phyloP scores from a whole-genome alignment of 1,140 invertebrate genomes.

The Lepidurus packardi region DNA sequence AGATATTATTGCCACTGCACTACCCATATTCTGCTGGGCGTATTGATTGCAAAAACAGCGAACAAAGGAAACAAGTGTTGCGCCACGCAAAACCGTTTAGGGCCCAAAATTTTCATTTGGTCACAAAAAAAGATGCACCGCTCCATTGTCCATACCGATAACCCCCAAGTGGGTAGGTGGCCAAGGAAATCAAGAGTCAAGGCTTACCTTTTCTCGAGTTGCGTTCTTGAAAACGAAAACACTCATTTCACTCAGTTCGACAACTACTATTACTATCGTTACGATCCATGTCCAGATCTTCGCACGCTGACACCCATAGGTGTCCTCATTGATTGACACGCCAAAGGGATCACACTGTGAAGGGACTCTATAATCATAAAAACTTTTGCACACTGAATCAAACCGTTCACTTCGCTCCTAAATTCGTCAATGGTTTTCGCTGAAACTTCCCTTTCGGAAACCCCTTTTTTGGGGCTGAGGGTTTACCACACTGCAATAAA shows the following conservation, averaged over 20 bases:
- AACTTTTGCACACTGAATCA: conserved; percentile 1
- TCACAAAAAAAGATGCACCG: not conserved
- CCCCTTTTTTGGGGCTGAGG: not conserved
- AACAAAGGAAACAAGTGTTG: not conserved
- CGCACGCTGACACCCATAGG: not conserved
- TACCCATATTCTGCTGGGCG: not conserved
- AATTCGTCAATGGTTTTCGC: not conserved
- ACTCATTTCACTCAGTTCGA: not conserved
- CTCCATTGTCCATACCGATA: too few relatives aligned
- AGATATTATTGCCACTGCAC: not conserved
- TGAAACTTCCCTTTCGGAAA: not conserved
- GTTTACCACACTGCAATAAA: conserved; percentile 12
- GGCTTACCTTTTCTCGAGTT: conserved; percentile 2
- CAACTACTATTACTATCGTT: not conserved
- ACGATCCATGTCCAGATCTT: conserved; percentile 15
- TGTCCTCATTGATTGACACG: conserved; percentile 10
- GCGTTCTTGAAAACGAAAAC: not conserved
- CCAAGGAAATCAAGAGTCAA: not conserved
- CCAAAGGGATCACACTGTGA: not conserved
- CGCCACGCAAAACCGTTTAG: too few relatives aligned
- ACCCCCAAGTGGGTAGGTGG: not conserved
- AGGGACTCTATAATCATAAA: conserved; percentile 19
- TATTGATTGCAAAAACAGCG: not conserved
- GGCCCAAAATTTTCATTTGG: not conserved
- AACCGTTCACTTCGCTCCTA: not conserved